A percentile compares a stretch with the other conserved stretches of the same genome.
phyloP scores from a whole-genome alignment of 2,888 invertebrate species.

The Sarcophaga variegata region DNA sequence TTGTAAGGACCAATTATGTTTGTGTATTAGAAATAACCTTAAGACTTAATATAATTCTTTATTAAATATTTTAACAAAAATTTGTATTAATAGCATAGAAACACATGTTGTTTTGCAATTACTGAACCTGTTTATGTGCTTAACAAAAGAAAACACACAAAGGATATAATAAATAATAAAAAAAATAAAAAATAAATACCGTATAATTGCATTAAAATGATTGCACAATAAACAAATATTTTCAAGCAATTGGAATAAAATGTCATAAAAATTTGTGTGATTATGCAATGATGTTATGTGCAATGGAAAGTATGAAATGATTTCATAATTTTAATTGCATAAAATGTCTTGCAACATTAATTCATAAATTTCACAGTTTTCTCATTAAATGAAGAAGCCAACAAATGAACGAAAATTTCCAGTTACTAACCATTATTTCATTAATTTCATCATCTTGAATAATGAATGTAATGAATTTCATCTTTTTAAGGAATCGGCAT shows the following conservation, averaged over 20 bases:
- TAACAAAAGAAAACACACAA: too few species aligned
- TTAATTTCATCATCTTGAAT: too few species aligned
- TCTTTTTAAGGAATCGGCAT: too few species aligned
- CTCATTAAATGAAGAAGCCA: background rate
- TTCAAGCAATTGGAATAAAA: background rate
- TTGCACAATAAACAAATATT: background rate
- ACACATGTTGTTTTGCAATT: too few species aligned
- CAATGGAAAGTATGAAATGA: background rate
- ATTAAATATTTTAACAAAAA: too few species aligned
- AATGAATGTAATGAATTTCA: too few species aligned
- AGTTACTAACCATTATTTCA: background rate
- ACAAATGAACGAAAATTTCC: background rate
- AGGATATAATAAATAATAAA: too few species aligned
- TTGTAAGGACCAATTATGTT: too few species aligned
- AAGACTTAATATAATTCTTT: too few species aligned
- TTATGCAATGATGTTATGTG: background rate
- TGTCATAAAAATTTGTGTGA: background rate
- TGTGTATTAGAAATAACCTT: too few species aligned
- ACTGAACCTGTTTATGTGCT: too few species aligned
- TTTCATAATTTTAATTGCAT: conserved; percentile 22
- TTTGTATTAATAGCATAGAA: too few species aligned
- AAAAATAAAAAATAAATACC: background rate
- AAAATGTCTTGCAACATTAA: conserved; percentile 4
- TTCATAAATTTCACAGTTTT: background rate
- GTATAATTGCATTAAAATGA: background rate